phyloP scores from a whole-genome alignment of 2,888 invertebrate genomes.

The Xylota sylvarum region DNA sequence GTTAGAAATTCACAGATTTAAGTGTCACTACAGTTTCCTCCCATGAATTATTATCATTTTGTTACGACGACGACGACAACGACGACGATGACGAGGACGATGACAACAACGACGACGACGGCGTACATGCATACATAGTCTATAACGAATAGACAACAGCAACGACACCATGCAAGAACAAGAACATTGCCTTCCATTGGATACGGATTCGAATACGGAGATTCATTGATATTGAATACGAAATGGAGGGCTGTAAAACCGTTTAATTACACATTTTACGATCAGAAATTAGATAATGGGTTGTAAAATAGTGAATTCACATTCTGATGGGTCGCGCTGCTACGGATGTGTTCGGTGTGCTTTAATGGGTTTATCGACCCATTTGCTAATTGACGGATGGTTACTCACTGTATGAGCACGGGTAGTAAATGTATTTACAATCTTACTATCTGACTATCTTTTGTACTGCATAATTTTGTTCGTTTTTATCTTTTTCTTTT shows the following conservation, averaged over 20 bases:
- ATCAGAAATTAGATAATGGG: conserved; percentile 76
- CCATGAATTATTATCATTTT: conserved; percentile 50
- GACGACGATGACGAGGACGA: background rate
- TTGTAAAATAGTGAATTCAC: conserved; percentile 69
- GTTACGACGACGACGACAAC: conserved; percentile 18
- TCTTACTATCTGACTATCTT: conserved; percentile 29
- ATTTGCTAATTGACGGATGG: conserved; percentile 71
- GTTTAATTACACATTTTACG: conserved; percentile 75
- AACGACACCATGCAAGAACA: conserved; percentile 6
- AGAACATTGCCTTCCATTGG: conserved; percentile 16
- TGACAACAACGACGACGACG: conserved; percentile 2
- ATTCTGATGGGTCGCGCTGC: conserved; percentile 56
- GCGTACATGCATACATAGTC: background rate
- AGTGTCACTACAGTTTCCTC: conserved; percentile 24
- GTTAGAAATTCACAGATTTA: conserved; percentile 43
- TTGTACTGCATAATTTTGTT: conserved; percentile 22
- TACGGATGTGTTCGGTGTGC: conserved; percentile 43
- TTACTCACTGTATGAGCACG: conserved; percentile 48
- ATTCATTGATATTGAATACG: conserved; percentile 66
- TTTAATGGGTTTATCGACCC: conserved; percentile 76
- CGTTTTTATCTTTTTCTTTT: background rate
- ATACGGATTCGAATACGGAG: conserved; percentile 52
- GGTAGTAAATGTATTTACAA: conserved; percentile 57
- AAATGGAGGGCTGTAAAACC: conserved; percentile 63
- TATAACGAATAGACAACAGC: background rate